These are phyloP conservation scores for Coptotermes formosanus DNA, from an alignment of 1,140 invertebrate genomes.

Conservation along the genomic window DNA sequence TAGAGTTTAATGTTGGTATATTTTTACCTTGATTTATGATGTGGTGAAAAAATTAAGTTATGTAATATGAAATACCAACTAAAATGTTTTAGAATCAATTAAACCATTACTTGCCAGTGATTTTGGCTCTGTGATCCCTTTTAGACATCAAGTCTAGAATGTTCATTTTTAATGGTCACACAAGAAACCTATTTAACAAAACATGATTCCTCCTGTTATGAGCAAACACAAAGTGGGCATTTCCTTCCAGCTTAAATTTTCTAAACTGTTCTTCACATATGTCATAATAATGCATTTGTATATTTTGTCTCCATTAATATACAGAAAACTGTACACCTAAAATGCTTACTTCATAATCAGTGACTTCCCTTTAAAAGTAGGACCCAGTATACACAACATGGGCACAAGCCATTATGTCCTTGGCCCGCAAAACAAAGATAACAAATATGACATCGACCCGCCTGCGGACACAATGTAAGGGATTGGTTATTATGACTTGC, in stretches of 20 bases:
- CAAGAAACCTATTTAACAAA: not conserved
- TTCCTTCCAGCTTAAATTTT: not conserved
- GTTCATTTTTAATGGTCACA: not conserved
- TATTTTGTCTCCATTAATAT: not conserved
- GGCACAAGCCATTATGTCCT: not conserved
- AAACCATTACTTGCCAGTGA: not conserved
- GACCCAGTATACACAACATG: not conserved
- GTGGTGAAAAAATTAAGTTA: not conserved
- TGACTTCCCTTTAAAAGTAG: not conserved
- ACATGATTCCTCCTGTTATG: not conserved
- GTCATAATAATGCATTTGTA: not conserved
- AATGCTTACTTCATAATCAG: not conserved
- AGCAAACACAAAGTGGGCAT: not conserved
- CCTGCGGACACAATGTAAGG: conserved; percentile 13
- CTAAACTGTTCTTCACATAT: not conserved
- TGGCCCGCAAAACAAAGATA: not conserved
- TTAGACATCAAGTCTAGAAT: not conserved
- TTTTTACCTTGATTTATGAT: not conserved
- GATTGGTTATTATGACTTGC: not conserved
- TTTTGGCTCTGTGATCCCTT: not conserved
- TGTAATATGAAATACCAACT: not conserved
- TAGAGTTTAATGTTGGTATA: not conserved
- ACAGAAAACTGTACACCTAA: not conserved
- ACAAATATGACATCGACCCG: not conserved
- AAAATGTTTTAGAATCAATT: not conserved